A percentile compares a stretch with the other conserved stretches of the same genome.
phyloP scores from a whole-genome alignment of 2,797 vertebrate species.

The Pseudochirops cupreus region DNA sequence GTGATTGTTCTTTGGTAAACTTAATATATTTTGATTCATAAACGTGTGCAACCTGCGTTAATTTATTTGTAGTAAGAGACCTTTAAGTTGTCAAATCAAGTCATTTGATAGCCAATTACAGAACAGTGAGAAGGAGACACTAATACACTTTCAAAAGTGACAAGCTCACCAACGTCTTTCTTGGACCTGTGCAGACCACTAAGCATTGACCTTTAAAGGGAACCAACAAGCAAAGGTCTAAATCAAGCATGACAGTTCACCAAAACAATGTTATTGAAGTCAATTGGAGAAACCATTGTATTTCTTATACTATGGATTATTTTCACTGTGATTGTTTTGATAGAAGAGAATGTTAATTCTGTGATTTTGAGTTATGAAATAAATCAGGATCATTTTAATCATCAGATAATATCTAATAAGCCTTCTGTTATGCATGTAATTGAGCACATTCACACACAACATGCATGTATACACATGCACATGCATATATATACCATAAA shows the following conservation, averaged over 20 bases:
- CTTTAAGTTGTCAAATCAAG: not conserved
- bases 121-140: not conserved
- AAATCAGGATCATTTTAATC: not conserved
- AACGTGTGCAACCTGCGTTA: constrained; percentile 21
- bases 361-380: constrained; percentile 26
- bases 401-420: not conserved
- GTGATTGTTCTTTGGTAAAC: not conserved
- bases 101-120: not conserved
- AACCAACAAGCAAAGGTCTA: not conserved
- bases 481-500: not conserved
- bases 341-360: constrained; percentile 5
- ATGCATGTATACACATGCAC: not conserved
- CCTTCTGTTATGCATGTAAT: not conserved
- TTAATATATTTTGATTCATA: constrained; percentile 19
- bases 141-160: not conserved
- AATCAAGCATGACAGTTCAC: not conserved
- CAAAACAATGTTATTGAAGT: not conserved
- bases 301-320: not conserved
- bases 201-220: not conserved
- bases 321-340: not conserved
- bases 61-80: constrained; percentile 18
- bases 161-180: not conserved
- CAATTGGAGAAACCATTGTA: not conserved
- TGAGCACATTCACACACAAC: not conserved
- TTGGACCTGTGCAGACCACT: not conserved